Evolutionary conservation across 2,888 invertebrate genomes (phyloP).

Genomic region (Chorisops tibialis): DNA sequence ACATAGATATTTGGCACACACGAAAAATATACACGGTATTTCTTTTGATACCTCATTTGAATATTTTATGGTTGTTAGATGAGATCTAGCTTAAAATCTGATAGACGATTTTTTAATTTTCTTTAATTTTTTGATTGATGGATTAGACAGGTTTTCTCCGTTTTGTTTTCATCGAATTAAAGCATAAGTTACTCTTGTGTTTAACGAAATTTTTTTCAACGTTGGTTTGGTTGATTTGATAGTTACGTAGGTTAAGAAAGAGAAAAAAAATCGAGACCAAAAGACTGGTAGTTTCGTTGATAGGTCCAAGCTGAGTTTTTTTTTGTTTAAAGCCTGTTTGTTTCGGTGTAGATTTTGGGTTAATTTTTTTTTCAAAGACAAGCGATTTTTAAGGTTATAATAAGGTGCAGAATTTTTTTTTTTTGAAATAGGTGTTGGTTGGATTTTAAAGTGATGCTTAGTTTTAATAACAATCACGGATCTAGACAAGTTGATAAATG

Average conservation of each 20-base stretch:
- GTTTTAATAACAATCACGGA: no score
- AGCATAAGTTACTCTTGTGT: constrained; percentile 10
- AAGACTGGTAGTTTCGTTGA: constrained; percentile 14
- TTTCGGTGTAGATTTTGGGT: constrained; percentile 2
- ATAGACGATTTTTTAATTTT: constrained; percentile 4
- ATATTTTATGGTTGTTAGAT: constrained; percentile 4
- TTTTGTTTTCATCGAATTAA: constrained; percentile 23
- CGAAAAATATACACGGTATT: constrained; percentile 10
- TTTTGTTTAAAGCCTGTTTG: neutral
- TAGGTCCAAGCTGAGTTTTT: neutral
- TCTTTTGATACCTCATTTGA: constrained; percentile 10
- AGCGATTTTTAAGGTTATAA: no score
- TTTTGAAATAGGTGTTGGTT: no score
- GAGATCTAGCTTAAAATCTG: constrained; percentile 2
- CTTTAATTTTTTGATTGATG: constrained; percentile 14
- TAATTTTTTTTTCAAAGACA: neutral
- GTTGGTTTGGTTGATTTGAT: constrained; percentile 1
- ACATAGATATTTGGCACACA: no score
- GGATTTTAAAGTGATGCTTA: no score
- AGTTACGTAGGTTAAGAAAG: neutral
- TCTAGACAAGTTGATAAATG: no score
- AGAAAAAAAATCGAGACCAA: neutral
- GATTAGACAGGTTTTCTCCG: constrained; percentile 20
- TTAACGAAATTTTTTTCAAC: neutral
- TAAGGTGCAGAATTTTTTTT: no score